Conservation (phyloP, 2,113 vertebrate species). For the Mormoops blainvillei region DNA sequence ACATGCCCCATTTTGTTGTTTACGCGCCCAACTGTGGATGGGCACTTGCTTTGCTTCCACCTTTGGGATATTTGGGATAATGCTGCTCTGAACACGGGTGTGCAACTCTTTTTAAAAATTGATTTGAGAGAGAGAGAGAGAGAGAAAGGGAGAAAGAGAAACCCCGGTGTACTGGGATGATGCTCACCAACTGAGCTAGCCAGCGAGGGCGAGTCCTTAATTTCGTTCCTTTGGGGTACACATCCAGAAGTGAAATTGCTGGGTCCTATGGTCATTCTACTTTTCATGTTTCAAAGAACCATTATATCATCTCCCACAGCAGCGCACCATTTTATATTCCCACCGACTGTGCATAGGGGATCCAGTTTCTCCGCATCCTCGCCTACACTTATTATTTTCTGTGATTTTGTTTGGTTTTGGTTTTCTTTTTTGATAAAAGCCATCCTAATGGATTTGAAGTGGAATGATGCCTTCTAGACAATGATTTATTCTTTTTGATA, state of each 20-base stretch:
- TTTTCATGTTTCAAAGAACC: not conserved
- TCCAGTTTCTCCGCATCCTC: not conserved
- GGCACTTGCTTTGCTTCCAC: not conserved
- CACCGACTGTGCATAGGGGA: not conserved
- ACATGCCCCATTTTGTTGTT: not conserved
- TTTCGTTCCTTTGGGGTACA: not conserved
- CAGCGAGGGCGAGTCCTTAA: not conserved
- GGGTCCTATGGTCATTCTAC: not conserved
- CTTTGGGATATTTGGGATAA: not conserved
- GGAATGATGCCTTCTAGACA: not conserved
- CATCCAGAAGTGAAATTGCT: not conserved
- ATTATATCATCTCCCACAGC: not conserved
- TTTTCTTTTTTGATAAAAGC: not conserved
- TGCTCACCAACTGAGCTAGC: too few species aligned
- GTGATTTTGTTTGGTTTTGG: not conserved
- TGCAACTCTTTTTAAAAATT: not conserved
- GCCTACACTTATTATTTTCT: not conserved
- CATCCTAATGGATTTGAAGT: not conserved
- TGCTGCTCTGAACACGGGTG: not conserved
- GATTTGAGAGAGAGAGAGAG: too few species aligned
- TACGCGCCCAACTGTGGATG: not conserved
- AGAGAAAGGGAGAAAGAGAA: too few species aligned
- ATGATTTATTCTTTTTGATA: not conserved
- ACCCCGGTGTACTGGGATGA: too few species aligned
- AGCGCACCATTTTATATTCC: not conserved